Base-by-base conservation (phyloP, 2,888 invertebrate genomes). In the Baronia brevicornis region DNA sequence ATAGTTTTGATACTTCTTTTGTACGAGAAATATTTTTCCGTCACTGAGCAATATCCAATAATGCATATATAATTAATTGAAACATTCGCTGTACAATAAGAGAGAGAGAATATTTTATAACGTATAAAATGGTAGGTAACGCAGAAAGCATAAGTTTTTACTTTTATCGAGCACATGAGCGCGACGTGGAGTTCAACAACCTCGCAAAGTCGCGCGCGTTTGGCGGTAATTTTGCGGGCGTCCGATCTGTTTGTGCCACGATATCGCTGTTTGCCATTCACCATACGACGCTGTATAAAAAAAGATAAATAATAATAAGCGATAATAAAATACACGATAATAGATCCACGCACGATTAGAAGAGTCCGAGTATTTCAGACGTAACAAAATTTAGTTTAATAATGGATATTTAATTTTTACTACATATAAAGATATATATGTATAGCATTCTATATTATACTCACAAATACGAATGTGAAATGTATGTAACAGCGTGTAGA, bases 141-240 rank as follows among this genome's bases (percentile, higher is more conserved):
- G 50, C 49, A 51, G 56, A 64, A 60, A 64, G 62, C 58, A 62
- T 55, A 57, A 69, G 64, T 64, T 78, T 77, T 78, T 78, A 78
- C 77, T 78, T 78, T 79, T 78, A 73, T 70, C 65, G 63, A 68
- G 60, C 60, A 60, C 61, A 61, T 60, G 54, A 47, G 46, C 44
- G 43, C 32, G 23, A 38, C 39, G 25, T 39, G 21, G 41, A 41
- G 53, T 46, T 46, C 53, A 41, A 38, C 38, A 51, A 54, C 44
- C 53, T 36, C 41, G 33, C 31, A 5, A 21, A 26, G 26, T 28
- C 19, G 34, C 28, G 41, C 15, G 38, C 34, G 41, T 51, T 54
- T 52, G 51, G 50, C 51, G 51, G 44, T 48, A 51, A 54, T 51
- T 47, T 50, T 39, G 45, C 48, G 41, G 47, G 32, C 28, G 28